Percentiles rank a stretch among this genome's conserved stretches.
phyloP scores from a whole-genome alignment of 1,140 invertebrate species.

The Eufriesea mexicana region DNA sequence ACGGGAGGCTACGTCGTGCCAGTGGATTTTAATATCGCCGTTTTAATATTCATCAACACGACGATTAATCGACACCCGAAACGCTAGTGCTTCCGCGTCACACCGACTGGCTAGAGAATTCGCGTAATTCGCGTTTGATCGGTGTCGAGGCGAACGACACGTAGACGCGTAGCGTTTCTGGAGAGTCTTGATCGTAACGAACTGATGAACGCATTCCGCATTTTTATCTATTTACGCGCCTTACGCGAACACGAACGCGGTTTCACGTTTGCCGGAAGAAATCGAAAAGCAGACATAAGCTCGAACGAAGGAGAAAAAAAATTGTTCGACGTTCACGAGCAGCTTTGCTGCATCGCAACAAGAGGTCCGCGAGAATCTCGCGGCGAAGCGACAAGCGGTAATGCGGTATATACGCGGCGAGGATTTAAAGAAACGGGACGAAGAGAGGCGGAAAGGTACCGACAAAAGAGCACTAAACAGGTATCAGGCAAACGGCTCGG shows the following conservation, averaged over 20 bases:
- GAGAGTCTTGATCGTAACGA: too few species aligned
- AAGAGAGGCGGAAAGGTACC: not conserved
- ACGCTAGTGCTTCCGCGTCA: not conserved
- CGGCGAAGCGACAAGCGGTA: slow-evolving; percentile 5
- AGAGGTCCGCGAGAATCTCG: not conserved
- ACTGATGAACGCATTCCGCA: too few species aligned
- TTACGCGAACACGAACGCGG: not conserved
- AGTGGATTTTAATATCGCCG: not conserved
- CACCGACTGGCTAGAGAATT: not conserved
- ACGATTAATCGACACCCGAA: slow-evolving; percentile 21
- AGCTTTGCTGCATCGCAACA: not conserved
- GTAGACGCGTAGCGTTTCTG: too few species aligned
- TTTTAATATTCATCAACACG: slow-evolving; percentile 37
- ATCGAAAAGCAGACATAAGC: not conserved
- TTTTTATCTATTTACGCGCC: too few species aligned
- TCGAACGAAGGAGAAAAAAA: not conserved
- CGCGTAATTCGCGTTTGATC: slow-evolving; percentile 9
- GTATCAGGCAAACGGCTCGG: not conserved
- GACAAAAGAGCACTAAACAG: slow-evolving; percentile 17
- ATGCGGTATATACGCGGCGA: not conserved
- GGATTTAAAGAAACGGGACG: slow-evolving; percentile 29
- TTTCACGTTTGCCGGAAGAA: not conserved
- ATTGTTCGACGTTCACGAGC: not conserved
- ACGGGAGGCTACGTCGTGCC: not conserved
- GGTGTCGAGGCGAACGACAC: too few species aligned